phyloP scores from a whole-genome alignment of 2,888 invertebrate genomes.

The Magallana nippona region DNA sequence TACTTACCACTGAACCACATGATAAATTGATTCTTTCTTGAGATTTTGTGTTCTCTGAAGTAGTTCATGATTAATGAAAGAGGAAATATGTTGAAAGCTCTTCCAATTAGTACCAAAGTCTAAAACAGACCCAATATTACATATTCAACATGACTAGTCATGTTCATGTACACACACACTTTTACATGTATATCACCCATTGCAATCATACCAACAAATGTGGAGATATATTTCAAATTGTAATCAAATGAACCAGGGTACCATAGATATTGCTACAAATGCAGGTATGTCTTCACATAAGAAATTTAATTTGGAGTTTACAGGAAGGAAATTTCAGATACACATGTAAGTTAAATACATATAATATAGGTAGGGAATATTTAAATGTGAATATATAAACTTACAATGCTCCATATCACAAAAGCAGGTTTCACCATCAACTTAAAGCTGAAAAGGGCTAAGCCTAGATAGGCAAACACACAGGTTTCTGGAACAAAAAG shows the following conservation, averaged over 20 bases:
- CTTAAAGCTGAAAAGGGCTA: conserved; percentile 96
- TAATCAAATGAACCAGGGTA: too few species aligned
- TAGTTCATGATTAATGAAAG: conserved; percentile 94
- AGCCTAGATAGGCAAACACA: conserved; percentile 97
- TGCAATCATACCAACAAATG: too few species aligned
- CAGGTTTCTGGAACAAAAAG: conserved; percentile 89
- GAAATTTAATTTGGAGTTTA: too few species aligned
- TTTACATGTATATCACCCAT: too few species aligned
- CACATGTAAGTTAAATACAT: not conserved
- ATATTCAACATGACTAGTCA: not conserved
- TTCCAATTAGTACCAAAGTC: conserved; percentile 92
- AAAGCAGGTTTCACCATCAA: conserved; percentile 93
- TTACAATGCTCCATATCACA: conserved; percentile 94
- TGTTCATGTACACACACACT: not conserved
- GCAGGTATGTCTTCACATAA: too few species aligned
- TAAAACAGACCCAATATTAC: conserved; percentile 58
- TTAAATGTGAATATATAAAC: conserved; percentile 57
- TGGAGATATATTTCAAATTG: too few species aligned
- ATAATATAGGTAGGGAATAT: not conserved
- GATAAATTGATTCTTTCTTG: conserved; percentile 98
- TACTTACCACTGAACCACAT: conserved; percentile 97
- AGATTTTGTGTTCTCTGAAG: conserved; percentile 98
- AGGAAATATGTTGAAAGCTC: conserved; percentile 98
- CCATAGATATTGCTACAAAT: too few species aligned
- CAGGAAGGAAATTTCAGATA: not conserved